phyloP scores from a whole-genome alignment of 1,140 invertebrate species.

The Drosophila tropicalis region DNA sequence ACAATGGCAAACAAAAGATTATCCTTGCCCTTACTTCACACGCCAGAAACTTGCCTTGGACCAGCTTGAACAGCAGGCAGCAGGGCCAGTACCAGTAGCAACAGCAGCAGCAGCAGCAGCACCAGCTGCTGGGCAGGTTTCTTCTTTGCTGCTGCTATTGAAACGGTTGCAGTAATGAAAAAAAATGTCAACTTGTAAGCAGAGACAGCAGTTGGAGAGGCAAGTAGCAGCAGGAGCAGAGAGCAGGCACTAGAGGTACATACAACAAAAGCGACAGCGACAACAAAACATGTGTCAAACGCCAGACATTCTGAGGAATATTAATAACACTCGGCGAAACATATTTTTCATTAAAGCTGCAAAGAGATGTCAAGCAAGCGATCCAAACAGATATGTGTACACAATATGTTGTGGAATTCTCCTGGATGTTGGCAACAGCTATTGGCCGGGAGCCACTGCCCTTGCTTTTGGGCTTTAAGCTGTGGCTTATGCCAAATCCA shows the following conservation, averaged over 20 bases:
- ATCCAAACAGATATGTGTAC: slow-evolving; percentile 34
- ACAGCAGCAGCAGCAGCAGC: slow-evolving; percentile 13
- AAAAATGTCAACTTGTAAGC: slow-evolving; percentile 73
- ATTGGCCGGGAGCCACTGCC: background rate
- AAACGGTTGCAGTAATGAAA: slow-evolving; percentile 78
- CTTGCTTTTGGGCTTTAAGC: slow-evolving; percentile 1
- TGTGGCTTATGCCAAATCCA: slow-evolving; percentile 8
- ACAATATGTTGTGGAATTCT: slow-evolving; percentile 38
- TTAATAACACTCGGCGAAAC: slow-evolving; percentile 75
- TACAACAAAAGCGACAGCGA: slow-evolving; percentile 61
- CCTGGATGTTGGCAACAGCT: slow-evolving; percentile 2
- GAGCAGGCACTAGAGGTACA: slow-evolving; percentile 32
- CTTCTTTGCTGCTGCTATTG: slow-evolving; percentile 62
- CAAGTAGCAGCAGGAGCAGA: background rate
- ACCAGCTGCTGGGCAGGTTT: slow-evolving; percentile 26
- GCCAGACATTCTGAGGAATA: slow-evolving; percentile 78
- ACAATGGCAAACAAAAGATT: slow-evolving; percentile 74
- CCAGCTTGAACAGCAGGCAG: slow-evolving; percentile 14
- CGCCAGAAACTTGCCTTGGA: slow-evolving; percentile 46
- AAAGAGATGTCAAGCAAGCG: slow-evolving; percentile 59
- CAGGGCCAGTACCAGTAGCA: slow-evolving; percentile 6
- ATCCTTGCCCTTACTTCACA: slow-evolving; percentile 71
- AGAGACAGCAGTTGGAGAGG: slow-evolving; percentile 22
- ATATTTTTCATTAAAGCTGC: slow-evolving; percentile 81
- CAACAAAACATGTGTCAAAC: slow-evolving; percentile 81